Evolutionary conservation across 1,140 invertebrate genomes (phyloP), one percentile per base, ranked within the genome.

Genomic region (Palaemon carinicauda): DNA sequence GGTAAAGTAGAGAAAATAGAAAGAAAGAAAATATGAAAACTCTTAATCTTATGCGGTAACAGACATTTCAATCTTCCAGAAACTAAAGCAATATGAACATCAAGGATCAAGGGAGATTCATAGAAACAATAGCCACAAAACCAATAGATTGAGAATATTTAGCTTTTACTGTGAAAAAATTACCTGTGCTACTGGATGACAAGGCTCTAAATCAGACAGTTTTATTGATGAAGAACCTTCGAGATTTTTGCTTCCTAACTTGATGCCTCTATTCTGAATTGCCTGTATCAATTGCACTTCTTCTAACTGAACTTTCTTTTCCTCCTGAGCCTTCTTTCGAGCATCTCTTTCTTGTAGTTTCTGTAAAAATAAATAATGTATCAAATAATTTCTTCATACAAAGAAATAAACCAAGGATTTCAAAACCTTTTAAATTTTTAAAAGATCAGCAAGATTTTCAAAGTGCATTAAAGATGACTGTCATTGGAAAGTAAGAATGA

Each of bases 151-250:
- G 0, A 31, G 7, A 50, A 50, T 0, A 7, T 52, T 51, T 89
- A n/a, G 71, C 14, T 65, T n/a, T 19, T 80, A 31, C 51, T 3
- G 33, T 29, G 31, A 12, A 50, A 54, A n/a, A 21, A 31, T 82
- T 52, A 90, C 80, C 51, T 92, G 92, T 77, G 94, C 92, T 88
- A 94, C 93, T 0, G 94, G 94, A 90, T 95, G 92, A 89, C 91
- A 91, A 24, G 95, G 93, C 89, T 94, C 93, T 31, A 95, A 91
- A 89, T 93, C 92, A 21, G 92, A 91, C n/a, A 91, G 77, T 17
- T 71, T 85, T 52, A 90, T 53, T 0, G 65, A 78, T 14, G 80
- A 41, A 7, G 80, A 73, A 15, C 56, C 78, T 51, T 79, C 75
- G n/a, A 84, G 24, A 3, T 24, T 41, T 27, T 71, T 27, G 54